phyloP scores from a whole-genome alignment of 1,140 invertebrate genomes.

The Frieseomelitta varia region DNA sequence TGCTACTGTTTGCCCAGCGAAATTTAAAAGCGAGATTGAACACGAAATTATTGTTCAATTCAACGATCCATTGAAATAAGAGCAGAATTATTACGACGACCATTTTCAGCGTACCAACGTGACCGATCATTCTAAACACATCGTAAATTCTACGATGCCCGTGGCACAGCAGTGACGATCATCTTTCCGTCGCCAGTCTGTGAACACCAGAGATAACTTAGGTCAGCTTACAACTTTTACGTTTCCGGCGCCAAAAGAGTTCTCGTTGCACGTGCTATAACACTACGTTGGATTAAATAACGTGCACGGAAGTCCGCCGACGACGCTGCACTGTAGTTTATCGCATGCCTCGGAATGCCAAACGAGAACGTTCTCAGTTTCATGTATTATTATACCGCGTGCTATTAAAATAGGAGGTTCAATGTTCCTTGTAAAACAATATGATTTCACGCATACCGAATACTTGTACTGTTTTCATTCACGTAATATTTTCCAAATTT shows the following conservation, averaged over 20 bases:
- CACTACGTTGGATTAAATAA: neutral
- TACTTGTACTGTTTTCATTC: too few relatives aligned
- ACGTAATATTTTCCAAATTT: too few relatives aligned
- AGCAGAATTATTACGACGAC: neutral
- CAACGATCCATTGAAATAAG: neutral
- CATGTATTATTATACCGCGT: neutral
- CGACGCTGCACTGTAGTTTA: neutral
- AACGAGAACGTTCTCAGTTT: neutral
- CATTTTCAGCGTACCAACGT: neutral
- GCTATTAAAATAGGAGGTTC: neutral
- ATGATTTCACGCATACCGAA: neutral
- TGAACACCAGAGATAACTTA: slow-evolving; percentile 12
- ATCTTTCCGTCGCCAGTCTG: slow-evolving; percentile 11
- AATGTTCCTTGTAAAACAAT: neutral
- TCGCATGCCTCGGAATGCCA: neutral
- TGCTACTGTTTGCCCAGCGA: neutral
- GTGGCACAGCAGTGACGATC: neutral
- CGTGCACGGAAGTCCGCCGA: neutral
- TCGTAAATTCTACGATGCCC: neutral
- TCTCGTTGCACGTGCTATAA: slow-evolving; percentile 2
- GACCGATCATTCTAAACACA: slow-evolving; percentile 1
- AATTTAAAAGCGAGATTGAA: neutral
- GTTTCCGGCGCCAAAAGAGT: slow-evolving; percentile 40
- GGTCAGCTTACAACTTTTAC: slow-evolving; percentile 23
- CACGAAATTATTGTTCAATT: neutral